A percentile compares a stretch with the other conserved stretches of the same genome.
Conservation (phyloP, 1,140 invertebrate species). For the Whitmania pigra region DNA sequence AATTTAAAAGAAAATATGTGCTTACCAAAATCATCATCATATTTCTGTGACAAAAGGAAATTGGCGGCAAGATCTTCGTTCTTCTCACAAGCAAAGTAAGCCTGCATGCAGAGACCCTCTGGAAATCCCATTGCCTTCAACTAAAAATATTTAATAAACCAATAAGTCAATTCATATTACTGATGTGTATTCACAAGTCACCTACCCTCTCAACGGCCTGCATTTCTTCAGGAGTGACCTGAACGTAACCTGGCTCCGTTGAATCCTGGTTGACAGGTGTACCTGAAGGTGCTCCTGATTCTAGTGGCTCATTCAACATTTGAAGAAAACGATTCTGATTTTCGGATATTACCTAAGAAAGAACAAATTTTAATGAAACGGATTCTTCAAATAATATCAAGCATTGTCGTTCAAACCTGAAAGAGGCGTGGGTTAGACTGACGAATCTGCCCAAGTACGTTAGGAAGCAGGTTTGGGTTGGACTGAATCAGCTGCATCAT, state of each 20-base stretch:
- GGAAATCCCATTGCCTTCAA: constrained; percentile 91
- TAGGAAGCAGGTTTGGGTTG: constrained; percentile 82
- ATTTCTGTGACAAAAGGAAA: too few relatives aligned
- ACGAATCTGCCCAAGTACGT: constrained; percentile 76
- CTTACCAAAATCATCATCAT: too few relatives aligned
- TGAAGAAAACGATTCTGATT: constrained; percentile 84
- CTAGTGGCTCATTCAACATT: constrained; percentile 80
- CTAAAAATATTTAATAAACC: constrained; percentile 43
- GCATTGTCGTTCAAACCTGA: constrained; percentile 43
- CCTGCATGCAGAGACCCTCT: constrained; percentile 89
- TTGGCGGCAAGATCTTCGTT: too few relatives aligned
- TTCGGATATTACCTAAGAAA: constrained; percentile 37
- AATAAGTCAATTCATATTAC: neutral
- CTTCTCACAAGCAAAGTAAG: too few relatives aligned
- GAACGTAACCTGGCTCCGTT: too few relatives aligned
- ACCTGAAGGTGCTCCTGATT: constrained; percentile 32
- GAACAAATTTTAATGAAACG: too few relatives aligned
- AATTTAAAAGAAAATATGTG: neutral
- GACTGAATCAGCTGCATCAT: constrained; percentile 76
- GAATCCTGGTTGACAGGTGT: constrained; percentile 26
- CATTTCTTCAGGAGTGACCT: constrained; percentile 84
- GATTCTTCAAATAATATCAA: neutral
- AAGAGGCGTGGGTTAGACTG: constrained; percentile 86
- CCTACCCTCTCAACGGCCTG: constrained; percentile 85
- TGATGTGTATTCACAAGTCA: neutral